These are phyloP conservation scores for Xylophagus ater DNA, from an alignment of 2,888 invertebrate genomes.

Conservation along the genomic window DNA sequence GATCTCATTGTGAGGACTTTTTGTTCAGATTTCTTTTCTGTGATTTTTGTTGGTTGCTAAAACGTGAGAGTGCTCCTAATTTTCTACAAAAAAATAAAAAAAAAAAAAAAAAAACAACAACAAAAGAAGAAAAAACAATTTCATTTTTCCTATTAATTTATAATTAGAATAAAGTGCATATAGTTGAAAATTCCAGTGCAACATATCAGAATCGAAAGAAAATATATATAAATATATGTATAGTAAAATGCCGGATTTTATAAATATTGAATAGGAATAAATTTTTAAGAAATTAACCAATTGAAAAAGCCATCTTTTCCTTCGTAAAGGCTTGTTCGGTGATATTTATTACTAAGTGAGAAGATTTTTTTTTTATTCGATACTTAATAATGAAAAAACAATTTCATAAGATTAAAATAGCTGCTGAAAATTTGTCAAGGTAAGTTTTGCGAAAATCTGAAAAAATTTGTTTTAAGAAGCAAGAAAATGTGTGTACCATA, in stretches of 20 bases:
- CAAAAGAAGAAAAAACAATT: not conserved
- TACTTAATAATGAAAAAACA: conserved; percentile 34
- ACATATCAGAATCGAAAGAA: not conserved
- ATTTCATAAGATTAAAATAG: conserved; percentile 39
- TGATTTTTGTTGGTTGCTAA: not conserved
- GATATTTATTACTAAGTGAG: not conserved
- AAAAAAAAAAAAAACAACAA: not conserved
- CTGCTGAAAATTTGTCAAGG: conserved; percentile 38
- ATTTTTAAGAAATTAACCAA: too few species aligned
- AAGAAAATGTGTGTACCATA: too few species aligned
- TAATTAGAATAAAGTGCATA: not conserved
- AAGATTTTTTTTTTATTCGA: not conserved
- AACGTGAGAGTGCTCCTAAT: not conserved
- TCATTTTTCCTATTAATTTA: not conserved
- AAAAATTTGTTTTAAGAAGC: not conserved
- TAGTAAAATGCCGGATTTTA: conserved; percentile 9
- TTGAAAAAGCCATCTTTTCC: too few species aligned
- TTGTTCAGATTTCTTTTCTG: not conserved
- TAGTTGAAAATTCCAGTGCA: not conserved
- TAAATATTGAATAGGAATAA: too few species aligned
- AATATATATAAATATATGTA: conserved; percentile 5
- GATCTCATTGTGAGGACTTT: conserved; percentile 12
- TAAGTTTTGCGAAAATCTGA: conserved; percentile 25
- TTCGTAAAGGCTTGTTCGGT: not conserved
- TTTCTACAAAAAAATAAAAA: too few species aligned